Conservation (phyloP, 2,888 invertebrate species). For the Ecliptopera silaceata region DNA sequence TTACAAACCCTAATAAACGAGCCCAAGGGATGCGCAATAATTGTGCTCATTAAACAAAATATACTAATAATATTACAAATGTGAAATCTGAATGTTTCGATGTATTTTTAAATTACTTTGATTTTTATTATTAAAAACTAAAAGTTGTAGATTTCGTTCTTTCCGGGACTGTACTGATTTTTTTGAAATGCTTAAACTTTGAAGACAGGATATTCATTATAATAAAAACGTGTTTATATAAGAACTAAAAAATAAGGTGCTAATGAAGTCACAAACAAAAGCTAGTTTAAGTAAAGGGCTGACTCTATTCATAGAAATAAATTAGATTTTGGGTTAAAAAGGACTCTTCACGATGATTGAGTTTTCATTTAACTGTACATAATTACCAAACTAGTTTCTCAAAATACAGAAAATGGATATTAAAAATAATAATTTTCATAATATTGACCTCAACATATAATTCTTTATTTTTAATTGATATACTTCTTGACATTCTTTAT, state of each 20-base stretch:
- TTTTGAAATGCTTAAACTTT: too few species aligned
- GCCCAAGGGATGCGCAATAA: constrained; percentile 55
- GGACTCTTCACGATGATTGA: neutral
- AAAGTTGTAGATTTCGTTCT: too few species aligned
- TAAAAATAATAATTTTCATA: too few species aligned
- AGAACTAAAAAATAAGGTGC: too few species aligned
- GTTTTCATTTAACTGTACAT: constrained; percentile 7
- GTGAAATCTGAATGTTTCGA: neutral
- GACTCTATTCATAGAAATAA: constrained; percentile 65
- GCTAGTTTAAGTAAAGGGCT: constrained; percentile 56
- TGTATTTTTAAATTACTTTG: neutral
- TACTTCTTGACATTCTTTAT: too few species aligned
- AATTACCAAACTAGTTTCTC: neutral
- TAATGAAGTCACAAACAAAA: neutral
- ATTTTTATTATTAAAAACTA: too few species aligned
- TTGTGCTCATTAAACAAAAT: constrained; percentile 35
- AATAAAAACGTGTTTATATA: neutral
- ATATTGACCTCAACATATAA: too few species aligned
- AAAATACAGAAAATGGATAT: too few species aligned
- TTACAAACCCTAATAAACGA: constrained; percentile 50
- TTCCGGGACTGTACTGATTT: too few species aligned
- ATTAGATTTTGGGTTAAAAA: constrained; percentile 58
- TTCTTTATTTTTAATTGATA: too few species aligned
- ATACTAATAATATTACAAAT: neutral
- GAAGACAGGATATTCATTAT: too few species aligned